Evolutionary conservation across 2,797 vertebrate genomes (phyloP).

Genomic region (Mionectes olivaceus): DNA sequence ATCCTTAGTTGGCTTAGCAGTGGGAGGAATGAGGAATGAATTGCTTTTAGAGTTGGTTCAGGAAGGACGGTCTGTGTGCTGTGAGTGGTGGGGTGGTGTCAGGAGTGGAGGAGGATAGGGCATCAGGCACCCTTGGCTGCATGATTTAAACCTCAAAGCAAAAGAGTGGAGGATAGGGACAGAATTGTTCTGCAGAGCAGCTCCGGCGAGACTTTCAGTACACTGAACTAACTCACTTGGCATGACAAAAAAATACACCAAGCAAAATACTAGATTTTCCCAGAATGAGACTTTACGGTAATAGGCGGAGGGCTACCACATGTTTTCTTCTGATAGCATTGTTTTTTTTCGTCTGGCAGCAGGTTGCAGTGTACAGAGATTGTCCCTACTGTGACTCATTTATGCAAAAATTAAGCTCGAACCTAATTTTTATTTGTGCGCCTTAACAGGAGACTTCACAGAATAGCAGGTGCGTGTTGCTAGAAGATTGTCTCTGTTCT

Average conservation of each 20-base stretch:
- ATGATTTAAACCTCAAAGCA: neutral
- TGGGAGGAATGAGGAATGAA: slow-evolving; percentile 32
- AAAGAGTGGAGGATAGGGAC: neutral
- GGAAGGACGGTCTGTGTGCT: neutral
- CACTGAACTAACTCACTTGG: neutral
- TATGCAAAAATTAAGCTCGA: slow-evolving; percentile 40
- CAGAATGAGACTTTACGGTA: neutral
- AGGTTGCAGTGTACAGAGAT: slow-evolving; percentile 19
- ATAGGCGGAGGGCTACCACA: neutral
- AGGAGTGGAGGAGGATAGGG: neutral
- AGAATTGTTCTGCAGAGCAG: neutral
- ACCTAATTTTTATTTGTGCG: neutral
- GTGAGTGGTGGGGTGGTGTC: neutral
- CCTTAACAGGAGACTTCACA: neutral
- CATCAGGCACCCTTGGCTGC: neutral
- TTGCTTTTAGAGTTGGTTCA: neutral
- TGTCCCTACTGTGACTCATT: slow-evolving; percentile 43
- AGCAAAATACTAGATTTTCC: neutral
- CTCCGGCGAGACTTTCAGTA: neutral
- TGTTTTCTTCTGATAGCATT: slow-evolving; percentile 65
- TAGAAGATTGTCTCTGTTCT: neutral
- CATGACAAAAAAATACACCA: neutral
- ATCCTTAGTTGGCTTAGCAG: slow-evolving; percentile 20
- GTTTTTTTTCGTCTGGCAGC: slow-evolving; percentile 36
- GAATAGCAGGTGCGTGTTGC: neutral